Evolutionary conservation across 2,113 vertebrate genomes (phyloP), one percentile per base, ranked within the genome.

Genomic region (Myiagra hebetior): DNA sequence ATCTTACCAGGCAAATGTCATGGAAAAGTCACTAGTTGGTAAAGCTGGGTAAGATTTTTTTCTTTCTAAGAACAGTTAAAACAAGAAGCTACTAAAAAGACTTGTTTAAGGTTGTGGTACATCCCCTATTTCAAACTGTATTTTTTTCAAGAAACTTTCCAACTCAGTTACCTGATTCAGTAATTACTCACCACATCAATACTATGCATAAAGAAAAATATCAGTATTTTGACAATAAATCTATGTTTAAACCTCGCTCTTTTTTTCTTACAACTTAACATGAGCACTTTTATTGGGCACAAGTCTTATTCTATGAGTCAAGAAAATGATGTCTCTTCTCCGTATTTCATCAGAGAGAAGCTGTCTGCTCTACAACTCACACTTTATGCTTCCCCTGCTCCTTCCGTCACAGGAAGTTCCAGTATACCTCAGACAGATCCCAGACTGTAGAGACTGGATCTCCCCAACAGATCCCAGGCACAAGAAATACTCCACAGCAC

Each of bases 221-320:
- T 37, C 31, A 75, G 18, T 13, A 50, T 28, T 87, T 84, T 19
- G 18, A 31, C 15, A 65, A 52, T 3, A 79, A 91, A 65, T 19
- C 10, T 1, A 35, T 9, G 6, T 42, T 64, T 41, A 78, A 81
- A 52, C 2, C 3, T 49, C 0, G 1, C 11, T 1, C 37, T 1
- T 47, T 59, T 14, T 46, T 7, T 26, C 12, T 46, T 87, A 4
- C 27, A 77, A 2, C 6, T 26, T 35, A 59, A 37, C 5, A 60
- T 19, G 11, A 95, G n/a, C 0, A 1, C 9, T 74, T 69, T 13
- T 30, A 52, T 7, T 63, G 10, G 30, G 30, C 26, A 59, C 62
- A 86, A 53, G 35, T 24, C 16, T 49, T 31, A 41, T 7, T 30
- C 49, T 28, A 7, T 7, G 49, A 59, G 17, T 42, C 37, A 37